Evolutionary conservation across 2,797 vertebrate genomes (phyloP).

Genomic region (Pseudochromis fuscus): DNA sequence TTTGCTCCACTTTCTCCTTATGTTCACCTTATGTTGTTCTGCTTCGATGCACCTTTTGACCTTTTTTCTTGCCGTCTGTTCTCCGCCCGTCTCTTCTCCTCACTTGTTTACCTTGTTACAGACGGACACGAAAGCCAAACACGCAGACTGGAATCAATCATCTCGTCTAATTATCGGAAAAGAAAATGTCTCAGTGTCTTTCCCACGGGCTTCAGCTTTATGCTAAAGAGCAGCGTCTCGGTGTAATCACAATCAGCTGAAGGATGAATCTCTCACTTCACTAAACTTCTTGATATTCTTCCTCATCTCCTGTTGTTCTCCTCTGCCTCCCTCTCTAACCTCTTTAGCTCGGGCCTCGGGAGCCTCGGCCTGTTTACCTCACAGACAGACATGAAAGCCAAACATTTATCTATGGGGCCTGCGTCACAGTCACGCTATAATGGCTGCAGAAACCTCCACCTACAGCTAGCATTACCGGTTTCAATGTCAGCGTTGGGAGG

Average conservation of each 20-base stretch:
- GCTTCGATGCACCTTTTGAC: background rate
- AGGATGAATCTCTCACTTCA: too few species aligned
- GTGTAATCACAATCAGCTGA: too few species aligned
- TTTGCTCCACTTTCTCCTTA: background rate
- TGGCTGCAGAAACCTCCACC: conserved; percentile 17
- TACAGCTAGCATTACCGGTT: background rate
- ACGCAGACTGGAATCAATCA: too few species aligned
- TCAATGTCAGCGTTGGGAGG: conserved; percentile 5
- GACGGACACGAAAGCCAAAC: too few species aligned
- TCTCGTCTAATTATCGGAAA: too few species aligned
- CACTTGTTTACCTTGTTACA: too few species aligned
- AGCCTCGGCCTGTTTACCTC: conserved; percentile 51
- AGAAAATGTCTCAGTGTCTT: too few species aligned
- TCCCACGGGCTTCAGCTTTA: too few species aligned
- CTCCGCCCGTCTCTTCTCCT: background rate
- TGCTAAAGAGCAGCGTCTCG: too few species aligned
- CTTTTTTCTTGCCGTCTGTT: background rate
- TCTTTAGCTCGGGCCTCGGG: conserved; percentile 10
- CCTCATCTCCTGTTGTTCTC: background rate
- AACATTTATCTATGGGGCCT: conserved; percentile 44
- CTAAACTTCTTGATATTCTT: too few species aligned
- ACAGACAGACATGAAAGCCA: conserved; percentile 61
- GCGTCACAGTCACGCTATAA: conserved; percentile 42
- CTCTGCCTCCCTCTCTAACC: too few species aligned
- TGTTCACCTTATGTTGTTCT: background rate